These are phyloP conservation scores for Globodera ellingtonae DNA, from an alignment of 1,140 invertebrate species.

Conservation along the genomic window DNA sequence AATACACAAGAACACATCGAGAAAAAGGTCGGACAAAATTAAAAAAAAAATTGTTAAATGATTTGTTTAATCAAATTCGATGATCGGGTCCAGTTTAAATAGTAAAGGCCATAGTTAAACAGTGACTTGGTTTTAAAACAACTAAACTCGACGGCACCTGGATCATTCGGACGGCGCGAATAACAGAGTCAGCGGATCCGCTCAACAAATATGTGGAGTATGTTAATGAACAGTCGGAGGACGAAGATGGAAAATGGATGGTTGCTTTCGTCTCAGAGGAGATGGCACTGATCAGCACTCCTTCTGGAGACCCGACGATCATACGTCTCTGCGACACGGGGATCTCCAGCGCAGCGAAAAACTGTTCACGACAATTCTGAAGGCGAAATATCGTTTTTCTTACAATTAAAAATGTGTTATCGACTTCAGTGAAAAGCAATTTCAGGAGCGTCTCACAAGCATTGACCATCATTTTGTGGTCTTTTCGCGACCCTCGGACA, in stretches of 20 bases:
- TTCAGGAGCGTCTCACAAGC: conserved; percentile 31
- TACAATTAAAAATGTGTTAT: not conserved
- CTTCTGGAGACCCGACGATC: conserved; percentile 42
- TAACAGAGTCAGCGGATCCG: conserved; percentile 31
- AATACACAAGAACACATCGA: no score
- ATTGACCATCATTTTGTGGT: conserved; percentile 9
- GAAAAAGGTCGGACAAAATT: no score
- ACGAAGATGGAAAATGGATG: conserved; percentile 38
- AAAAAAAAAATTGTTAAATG: not conserved
- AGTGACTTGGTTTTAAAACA: not conserved
- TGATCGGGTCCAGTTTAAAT: not conserved
- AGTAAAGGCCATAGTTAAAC: not conserved
- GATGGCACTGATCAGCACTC: conserved; percentile 40
- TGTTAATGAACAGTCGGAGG: not conserved
- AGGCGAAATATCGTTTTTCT: not conserved
- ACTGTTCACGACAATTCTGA: conserved; percentile 11
- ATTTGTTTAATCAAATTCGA: not conserved
- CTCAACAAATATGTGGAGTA: conserved; percentile 35
- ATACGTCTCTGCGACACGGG: conserved; percentile 33
- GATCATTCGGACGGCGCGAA: conserved; percentile 30
- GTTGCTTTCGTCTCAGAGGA: conserved; percentile 21
- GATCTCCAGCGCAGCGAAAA: conserved; percentile 31
- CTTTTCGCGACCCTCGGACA: conserved; percentile 34
- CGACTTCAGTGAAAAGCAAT: conserved; percentile 32
- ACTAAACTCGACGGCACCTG: conserved; percentile 21